Base-by-base conservation (phyloP, 2,888 invertebrate genomes). In the Drosophila rellima region DNA sequence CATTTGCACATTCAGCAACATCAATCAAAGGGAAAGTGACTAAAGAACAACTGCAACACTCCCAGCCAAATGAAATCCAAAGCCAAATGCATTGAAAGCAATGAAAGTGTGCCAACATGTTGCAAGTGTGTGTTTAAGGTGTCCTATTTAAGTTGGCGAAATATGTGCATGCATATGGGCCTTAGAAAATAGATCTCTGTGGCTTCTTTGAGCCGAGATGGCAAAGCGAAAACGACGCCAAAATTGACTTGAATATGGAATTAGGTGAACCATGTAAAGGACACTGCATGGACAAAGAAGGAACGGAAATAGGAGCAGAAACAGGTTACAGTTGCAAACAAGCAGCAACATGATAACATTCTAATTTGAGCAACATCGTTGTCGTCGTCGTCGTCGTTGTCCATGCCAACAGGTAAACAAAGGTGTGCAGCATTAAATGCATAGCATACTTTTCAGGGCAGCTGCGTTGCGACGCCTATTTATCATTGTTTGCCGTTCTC, bases 11-110 rank as follows among this genome's bases (percentile, higher is more conserved):
- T 74, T 70, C 70, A 83, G 70, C 71, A 71, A 83, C 87, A 80
- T 82, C 78, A 87, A 82, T 82, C 84, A 82, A 75, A 78, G 78
- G 69, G 73, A 87, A 83, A 87, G 75, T 78, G 70, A 73, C 68
- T 69, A 39, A 29, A 48, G 20, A 57, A 55, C 20, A 40, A 20
- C 48, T 48, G 59, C 17, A 48, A 42, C 37, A 10, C 44, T 39
- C 35, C 56, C 18, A 45, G 40, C 56, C 57, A 51, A 56, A 62
- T 70, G 62, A 44, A 68, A 64, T 51, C 67, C 63, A 61, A 60
- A 64, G 65, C 74, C 60, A 63, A 70, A 87, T 87, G 88, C 82
- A 82, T 83, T 82, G 73, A 87, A 82, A 80, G 52, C 50, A 60
- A 47, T 77, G 54, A 66, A 82, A 87, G 61, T 87, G 56, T 83